Conservation (phyloP, 2,797 vertebrate species). For the Atherinosoma microstoma region DNA sequence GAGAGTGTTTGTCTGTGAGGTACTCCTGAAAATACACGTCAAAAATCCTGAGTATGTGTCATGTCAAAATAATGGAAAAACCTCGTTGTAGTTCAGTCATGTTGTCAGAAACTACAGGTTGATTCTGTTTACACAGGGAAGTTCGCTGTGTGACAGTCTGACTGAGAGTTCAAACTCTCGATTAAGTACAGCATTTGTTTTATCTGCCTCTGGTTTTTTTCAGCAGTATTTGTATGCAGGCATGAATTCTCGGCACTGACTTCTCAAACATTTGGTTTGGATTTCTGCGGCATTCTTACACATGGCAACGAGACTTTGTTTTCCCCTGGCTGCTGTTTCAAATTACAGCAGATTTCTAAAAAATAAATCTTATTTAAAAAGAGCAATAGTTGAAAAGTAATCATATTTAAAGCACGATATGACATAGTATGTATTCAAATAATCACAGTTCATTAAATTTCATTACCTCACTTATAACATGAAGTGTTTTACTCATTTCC, state of each 20-base stretch:
- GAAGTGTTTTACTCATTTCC: neutral
- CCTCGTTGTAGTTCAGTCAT: neutral
- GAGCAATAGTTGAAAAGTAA: neutral
- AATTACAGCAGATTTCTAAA: neutral
- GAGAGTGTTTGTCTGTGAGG: neutral
- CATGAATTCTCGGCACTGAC: neutral
- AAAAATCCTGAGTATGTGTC: slow-evolving; percentile 35
- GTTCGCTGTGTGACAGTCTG: slow-evolving; percentile 5
- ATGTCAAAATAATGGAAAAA: slow-evolving; percentile 50
- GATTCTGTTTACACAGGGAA: slow-evolving; percentile 52
- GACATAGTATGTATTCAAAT: too few relatives aligned
- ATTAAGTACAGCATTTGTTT: slow-evolving; percentile 29
- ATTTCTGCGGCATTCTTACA: slow-evolving; percentile 13
- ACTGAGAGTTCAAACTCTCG: slow-evolving; percentile 11
- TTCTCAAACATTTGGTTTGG: slow-evolving; percentile 13
- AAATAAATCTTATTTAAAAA: neutral
- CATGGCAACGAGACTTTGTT: neutral
- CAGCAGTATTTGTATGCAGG: slow-evolving; percentile 3
- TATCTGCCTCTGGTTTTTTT: neutral
- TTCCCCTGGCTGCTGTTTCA: slow-evolving; percentile 11
- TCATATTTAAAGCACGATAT: neutral
- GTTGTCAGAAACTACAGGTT: slow-evolving; percentile 35
- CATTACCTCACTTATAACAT: neutral
- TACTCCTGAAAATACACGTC: neutral
- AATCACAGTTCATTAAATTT: too few relatives aligned